Percentiles rank a stretch among this genome's conserved stretches.
These are phyloP conservation scores for Columbina picui DNA, from an alignment of 2,113 vertebrate genomes.

Conservation along the genomic window DNA sequence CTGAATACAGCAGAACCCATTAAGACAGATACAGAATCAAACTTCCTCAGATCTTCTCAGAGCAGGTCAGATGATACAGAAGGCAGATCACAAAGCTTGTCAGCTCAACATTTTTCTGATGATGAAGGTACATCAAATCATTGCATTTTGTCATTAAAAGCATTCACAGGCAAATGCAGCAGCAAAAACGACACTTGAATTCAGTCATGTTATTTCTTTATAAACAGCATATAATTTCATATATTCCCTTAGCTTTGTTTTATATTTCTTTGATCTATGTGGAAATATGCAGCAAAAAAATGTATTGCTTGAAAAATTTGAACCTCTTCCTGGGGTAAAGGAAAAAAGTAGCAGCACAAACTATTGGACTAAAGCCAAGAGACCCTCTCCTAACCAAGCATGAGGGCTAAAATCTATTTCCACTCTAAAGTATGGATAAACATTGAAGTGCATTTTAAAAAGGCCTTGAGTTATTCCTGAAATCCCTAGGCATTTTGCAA, in stretches of 20 bases:
- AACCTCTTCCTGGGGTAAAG: not conserved
- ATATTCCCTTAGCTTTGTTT: not conserved
- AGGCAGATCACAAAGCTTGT: not conserved
- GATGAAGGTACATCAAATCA: not conserved
- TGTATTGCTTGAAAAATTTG: not conserved
- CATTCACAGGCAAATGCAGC: not conserved
- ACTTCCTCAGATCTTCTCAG: not conserved
- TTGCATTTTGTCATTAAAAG: not conserved
- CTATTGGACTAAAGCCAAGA: not conserved
- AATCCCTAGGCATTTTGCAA: not conserved
- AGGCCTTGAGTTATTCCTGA: not conserved
- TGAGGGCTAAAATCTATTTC: not conserved
- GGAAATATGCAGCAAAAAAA: not conserved
- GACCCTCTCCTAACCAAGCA: not conserved
- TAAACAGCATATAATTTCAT: not conserved
- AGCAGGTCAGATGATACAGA: not conserved
- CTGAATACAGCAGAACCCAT: not conserved
- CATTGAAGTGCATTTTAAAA: not conserved
- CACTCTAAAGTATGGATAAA: not conserved
- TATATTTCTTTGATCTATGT: not conserved
- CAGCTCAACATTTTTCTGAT: not conserved
- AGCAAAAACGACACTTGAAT: not conserved
- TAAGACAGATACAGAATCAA: not conserved
- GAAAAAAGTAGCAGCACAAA: not conserved
- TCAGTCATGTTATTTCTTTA: not conserved